Evolutionary conservation across 2,113 vertebrate genomes (phyloP).

Genomic region (Turnix velox): DNA sequence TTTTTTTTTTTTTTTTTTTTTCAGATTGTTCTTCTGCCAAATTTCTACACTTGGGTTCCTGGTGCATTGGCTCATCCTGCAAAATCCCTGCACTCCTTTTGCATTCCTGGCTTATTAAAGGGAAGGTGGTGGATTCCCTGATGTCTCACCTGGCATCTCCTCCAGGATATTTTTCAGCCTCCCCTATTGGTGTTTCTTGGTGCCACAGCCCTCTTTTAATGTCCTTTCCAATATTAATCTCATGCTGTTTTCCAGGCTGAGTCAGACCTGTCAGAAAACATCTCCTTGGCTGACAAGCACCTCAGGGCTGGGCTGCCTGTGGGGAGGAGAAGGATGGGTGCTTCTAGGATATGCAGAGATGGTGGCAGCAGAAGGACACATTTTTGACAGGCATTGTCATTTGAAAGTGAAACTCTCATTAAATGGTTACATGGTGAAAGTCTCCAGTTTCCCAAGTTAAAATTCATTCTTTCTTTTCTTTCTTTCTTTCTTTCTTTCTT

Average conservation of each 20-base stretch:
- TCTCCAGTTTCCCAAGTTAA: background rate
- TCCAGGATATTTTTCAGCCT: background rate
- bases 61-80: background rate
- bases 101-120: constrained; percentile 11
- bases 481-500: too few species aligned
- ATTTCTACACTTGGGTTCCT: background rate
- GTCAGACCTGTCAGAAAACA: background rate
- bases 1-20: background rate
- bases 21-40: background rate
- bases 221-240: background rate
- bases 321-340: background rate
- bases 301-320: background rate
- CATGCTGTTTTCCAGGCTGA: background rate
- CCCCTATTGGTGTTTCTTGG: background rate
- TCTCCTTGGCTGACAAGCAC: background rate
- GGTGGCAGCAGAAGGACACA: background rate
- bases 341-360: background rate
- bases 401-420: background rate
- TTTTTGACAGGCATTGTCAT: background rate
- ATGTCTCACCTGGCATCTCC: background rate
- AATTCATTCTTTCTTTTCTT: background rate
- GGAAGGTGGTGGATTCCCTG: background rate
- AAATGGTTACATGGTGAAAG: background rate
- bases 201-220: background rate
- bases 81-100: background rate